Conservation (phyloP, 2,888 invertebrate species). For the Acrobasis repandana region DNA sequence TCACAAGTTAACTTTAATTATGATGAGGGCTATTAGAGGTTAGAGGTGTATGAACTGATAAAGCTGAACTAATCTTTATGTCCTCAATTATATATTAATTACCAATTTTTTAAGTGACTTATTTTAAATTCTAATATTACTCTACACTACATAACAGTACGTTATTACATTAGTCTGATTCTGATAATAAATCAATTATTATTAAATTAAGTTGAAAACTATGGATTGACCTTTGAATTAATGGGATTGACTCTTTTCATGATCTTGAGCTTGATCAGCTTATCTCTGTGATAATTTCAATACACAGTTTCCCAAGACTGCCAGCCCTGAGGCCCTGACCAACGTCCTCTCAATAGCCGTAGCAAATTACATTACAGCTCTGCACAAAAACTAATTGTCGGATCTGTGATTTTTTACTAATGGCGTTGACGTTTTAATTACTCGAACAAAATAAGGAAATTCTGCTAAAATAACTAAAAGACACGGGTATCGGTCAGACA, state of each 20-base stretch:
- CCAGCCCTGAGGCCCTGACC: constrained; percentile 55
- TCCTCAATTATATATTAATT: not conserved
- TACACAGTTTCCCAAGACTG: constrained; percentile 38
- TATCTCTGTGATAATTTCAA: not conserved
- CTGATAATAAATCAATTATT: no score
- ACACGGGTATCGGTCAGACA: not conserved
- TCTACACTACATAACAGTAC: not conserved
- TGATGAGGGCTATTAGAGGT: not conserved
- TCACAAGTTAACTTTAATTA: constrained; percentile 27
- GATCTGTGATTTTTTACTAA: constrained; percentile 6
- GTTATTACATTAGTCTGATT: no score
- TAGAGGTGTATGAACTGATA: not conserved
- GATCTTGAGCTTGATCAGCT: no score
- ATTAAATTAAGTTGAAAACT: no score
- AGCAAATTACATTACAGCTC: constrained; percentile 47
- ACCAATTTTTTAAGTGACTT: not conserved
- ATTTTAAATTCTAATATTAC: not conserved
- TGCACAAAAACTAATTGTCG: constrained; percentile 22
- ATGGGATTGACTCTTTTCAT: no score
- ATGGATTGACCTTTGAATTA: no score
- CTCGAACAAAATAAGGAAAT: constrained; percentile 12
- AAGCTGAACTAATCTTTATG: not conserved
- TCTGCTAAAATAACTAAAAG: not conserved
- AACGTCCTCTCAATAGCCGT: constrained; percentile 36
- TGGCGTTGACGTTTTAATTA: constrained; percentile 17